phyloP scores from a whole-genome alignment of 2,888 invertebrate genomes.

The Harpalus rufipes region DNA sequence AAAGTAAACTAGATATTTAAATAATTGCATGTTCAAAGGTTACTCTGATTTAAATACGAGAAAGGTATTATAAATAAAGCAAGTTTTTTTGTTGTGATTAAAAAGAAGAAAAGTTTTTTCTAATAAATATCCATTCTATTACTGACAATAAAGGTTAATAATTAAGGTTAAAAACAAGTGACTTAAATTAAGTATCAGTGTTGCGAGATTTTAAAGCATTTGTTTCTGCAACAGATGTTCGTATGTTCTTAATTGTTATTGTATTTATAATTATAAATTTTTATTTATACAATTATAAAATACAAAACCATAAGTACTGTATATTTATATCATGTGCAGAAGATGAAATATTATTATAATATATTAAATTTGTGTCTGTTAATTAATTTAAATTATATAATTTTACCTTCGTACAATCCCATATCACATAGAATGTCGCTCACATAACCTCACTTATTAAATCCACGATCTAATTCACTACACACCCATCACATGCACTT shows the following conservation, averaged over 20 bases:
- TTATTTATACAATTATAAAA: not conserved
- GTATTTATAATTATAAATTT: not conserved
- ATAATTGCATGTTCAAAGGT: constrained; percentile 44
- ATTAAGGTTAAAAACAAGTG: constrained; percentile 58
- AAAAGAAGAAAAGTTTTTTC: constrained; percentile 38
- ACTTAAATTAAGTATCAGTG: constrained; percentile 34
- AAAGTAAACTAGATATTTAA: constrained; percentile 9
- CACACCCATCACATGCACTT: constrained; percentile 63
- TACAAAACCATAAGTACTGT: not conserved
- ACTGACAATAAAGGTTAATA: constrained; percentile 63
- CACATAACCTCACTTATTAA: constrained; percentile 63
- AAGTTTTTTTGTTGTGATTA: constrained; percentile 48
- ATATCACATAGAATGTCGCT: constrained; percentile 70
- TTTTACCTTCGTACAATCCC: constrained; percentile 75
- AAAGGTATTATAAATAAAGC: constrained; percentile 63
- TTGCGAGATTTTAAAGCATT: not conserved
- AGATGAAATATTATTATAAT: not conserved
- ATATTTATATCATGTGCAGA: not conserved
- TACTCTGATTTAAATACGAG: constrained; percentile 61
- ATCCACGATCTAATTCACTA: constrained; percentile 56
- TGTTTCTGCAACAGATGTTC: not conserved
- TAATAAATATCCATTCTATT: constrained; percentile 56
- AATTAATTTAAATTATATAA: constrained; percentile 12
- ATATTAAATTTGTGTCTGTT: not conserved
- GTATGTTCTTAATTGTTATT: not conserved